These are phyloP conservation scores for Tetrax tetrax DNA, from an alignment of 2,113 vertebrate species.

Conservation along the genomic window DNA sequence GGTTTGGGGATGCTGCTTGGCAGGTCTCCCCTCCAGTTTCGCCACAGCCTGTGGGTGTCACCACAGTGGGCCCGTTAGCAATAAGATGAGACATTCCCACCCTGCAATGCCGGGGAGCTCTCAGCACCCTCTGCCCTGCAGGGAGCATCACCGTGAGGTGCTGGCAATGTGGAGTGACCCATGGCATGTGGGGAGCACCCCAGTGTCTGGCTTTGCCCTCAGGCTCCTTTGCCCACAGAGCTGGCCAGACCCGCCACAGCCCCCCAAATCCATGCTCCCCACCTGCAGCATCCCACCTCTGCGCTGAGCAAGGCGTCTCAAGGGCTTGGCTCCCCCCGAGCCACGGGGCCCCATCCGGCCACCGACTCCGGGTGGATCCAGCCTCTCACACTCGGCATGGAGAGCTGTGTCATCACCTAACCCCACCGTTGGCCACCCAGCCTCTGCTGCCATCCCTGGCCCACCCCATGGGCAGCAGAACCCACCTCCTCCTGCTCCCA, in stretches of 20 bases:
- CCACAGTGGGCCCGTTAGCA: background rate
- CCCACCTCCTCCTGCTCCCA: background rate
- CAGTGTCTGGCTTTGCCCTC: background rate
- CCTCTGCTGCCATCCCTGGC: background rate
- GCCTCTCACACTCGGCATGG: rapidly evolving
- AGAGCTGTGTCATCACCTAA: background rate
- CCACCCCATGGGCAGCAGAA: background rate
- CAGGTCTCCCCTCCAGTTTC: background rate
- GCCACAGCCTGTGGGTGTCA: background rate
- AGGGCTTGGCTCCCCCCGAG: background rate
- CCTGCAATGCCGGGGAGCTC: background rate
- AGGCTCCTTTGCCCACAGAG: background rate
- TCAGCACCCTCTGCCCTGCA: background rate
- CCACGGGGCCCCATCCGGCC: rapidly evolving
- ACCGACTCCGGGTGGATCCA: background rate
- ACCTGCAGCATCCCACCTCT: background rate
- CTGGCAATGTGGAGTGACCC: background rate
- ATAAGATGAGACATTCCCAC: background rate
- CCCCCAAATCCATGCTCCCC: background rate
- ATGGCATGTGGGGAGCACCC: background rate
- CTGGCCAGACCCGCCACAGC: background rate
- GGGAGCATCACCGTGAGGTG: background rate
- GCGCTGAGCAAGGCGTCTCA: rapidly evolving
- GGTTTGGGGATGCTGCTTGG: background rate
- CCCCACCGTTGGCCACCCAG: background rate